Base-by-base conservation (phyloP, 2,888 invertebrate genomes). In the Falcaria lacertinaria region DNA sequence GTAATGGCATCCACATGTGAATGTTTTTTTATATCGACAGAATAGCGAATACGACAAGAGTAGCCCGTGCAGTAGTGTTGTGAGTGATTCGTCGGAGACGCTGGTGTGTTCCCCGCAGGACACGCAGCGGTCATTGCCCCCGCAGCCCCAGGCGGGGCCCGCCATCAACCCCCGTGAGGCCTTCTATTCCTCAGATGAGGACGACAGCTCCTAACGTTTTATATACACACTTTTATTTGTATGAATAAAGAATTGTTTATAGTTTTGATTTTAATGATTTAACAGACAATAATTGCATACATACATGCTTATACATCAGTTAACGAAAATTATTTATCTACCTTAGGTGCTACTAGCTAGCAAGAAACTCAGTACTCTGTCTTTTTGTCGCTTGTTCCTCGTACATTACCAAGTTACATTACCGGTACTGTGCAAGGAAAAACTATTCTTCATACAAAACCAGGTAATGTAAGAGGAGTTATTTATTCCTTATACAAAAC, bases 41-140 rank as follows among this genome's bases (percentile, higher is more conserved):
- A 39, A 16, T 33, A 41, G 44, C 22, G 32, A 40, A 19, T 54
- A 48, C 50, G 51, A 57, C 15, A 54, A 50, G 48, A 51, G 53
- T 44, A 74, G 72, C 46, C 60, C 69, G 13, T 52, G 74, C 44
- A 65, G 75, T 57, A 79, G 80, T 46, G 65, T 61, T 13, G 72
- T 75, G 46, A 82, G 82, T 52, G 84, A 82, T 54, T 86, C 82
- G 14, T 80, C 86, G 1, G 86, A 77, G 52, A 88, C 88, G 42
- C 71, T 88, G 40, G 82, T 82, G 44, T 77, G 71, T 45, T 73
- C 81, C 32, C 78, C 81, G 25, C 54, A 46, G 42, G 38, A 37
- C 41, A 54, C 64, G 25, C 61, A 53, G 39, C 66, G 66, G 41
- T 45, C 69, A 4, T 42, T 41, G 33, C 37, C 34, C 28, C 37